These are phyloP conservation scores for Pangasius djambal DNA, from an alignment of 2,797 vertebrate genomes.

Conservation along the genomic window DNA sequence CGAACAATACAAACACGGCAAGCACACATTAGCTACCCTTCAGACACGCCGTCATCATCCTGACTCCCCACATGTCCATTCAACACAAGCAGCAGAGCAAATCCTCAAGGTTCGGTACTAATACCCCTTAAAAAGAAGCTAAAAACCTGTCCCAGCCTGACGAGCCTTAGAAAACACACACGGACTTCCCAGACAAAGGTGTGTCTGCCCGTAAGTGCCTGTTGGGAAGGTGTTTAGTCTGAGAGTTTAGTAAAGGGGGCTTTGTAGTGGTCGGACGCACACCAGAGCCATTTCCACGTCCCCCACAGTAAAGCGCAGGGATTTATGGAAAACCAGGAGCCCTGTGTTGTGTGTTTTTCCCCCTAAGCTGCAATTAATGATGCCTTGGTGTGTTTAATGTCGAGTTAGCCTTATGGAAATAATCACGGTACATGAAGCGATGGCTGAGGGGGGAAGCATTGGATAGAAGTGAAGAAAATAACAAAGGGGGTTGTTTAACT, in stretches of 20 bases:
- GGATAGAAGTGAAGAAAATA: slow-evolving; percentile 26
- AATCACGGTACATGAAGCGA: slow-evolving; percentile 53
- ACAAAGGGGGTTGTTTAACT: slow-evolving; percentile 35
- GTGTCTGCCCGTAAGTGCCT: slow-evolving; percentile 57
- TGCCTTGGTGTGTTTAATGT: slow-evolving; percentile 53
- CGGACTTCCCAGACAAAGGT: slow-evolving; percentile 55
- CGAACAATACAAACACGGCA: slow-evolving; percentile 11
- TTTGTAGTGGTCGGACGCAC: slow-evolving; percentile 58
- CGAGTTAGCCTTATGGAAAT: slow-evolving; percentile 57
- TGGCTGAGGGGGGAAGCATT: slow-evolving; percentile 1
- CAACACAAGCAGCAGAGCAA: slow-evolving; percentile 33
- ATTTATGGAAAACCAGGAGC: slow-evolving; percentile 56
- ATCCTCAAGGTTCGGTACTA: slow-evolving; percentile 33
- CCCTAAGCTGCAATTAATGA: slow-evolving; percentile 55
- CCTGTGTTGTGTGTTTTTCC: slow-evolving; percentile 42
- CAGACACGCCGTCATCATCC: slow-evolving; percentile 23
- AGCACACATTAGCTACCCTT: slow-evolving; percentile 14
- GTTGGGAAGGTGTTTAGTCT: slow-evolving; percentile 60
- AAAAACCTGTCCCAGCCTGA: slow-evolving; percentile 42
- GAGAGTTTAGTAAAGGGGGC: slow-evolving; percentile 48
- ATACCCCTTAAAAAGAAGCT: slow-evolving; percentile 47
- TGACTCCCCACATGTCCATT: slow-evolving; percentile 32
- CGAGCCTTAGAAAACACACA: slow-evolving; percentile 40
- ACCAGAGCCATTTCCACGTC: slow-evolving; percentile 55
- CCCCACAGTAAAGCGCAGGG: slow-evolving; percentile 47